phyloP scores from a whole-genome alignment of 2,113 vertebrate species.

The Bothrops jararaca region DNA sequence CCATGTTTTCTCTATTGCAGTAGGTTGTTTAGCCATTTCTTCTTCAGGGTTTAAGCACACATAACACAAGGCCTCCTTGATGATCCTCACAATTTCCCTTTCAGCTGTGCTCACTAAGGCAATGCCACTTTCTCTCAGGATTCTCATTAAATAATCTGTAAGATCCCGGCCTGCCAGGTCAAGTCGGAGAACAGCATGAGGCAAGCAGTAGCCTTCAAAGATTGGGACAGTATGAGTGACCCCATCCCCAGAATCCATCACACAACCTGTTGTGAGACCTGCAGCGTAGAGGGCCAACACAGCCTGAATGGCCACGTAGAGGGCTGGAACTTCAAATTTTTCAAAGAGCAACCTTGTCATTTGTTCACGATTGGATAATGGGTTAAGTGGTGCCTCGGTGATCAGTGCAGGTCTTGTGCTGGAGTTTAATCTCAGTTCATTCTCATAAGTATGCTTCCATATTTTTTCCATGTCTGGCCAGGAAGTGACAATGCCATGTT shows the following conservation, averaged over 20 bases:
- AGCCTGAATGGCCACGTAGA: slow-evolving; percentile 57
- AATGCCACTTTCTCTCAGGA: slow-evolving; percentile 67
- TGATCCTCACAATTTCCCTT: slow-evolving; percentile 39
- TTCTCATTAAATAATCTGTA: slow-evolving; percentile 66
- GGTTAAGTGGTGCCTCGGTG: slow-evolving; percentile 52
- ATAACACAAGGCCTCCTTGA: slow-evolving; percentile 46
- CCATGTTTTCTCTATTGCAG: slow-evolving; percentile 44
- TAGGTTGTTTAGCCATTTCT: slow-evolving; percentile 43
- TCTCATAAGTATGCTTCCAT: slow-evolving; percentile 47
- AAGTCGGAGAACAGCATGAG: slow-evolving; percentile 44
- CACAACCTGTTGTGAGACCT: slow-evolving; percentile 51
- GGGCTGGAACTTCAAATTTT: slow-evolving; percentile 47
- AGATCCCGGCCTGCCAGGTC: slow-evolving; percentile 55
- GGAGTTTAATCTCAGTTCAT: slow-evolving; percentile 48
- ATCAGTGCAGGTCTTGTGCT: slow-evolving; percentile 48
- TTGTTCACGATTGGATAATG: slow-evolving; percentile 36
- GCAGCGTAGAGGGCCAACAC: slow-evolving; percentile 55
- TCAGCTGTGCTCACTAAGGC: slow-evolving; percentile 61
- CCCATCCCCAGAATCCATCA: slow-evolving; percentile 32
- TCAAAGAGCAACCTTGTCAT: slow-evolving; percentile 54
- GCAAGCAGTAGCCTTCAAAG: slow-evolving; percentile 60
- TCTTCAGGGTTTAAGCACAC: slow-evolving; percentile 51
- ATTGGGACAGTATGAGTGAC: slow-evolving; percentile 51
- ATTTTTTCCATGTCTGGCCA: slow-evolving; percentile 57
- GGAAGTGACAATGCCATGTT: slow-evolving; percentile 32